Percentiles rank a stretch among this genome's conserved stretches.
phyloP scores from a whole-genome alignment of 2,113 vertebrate species.

The Polyodon spathula region DNA sequence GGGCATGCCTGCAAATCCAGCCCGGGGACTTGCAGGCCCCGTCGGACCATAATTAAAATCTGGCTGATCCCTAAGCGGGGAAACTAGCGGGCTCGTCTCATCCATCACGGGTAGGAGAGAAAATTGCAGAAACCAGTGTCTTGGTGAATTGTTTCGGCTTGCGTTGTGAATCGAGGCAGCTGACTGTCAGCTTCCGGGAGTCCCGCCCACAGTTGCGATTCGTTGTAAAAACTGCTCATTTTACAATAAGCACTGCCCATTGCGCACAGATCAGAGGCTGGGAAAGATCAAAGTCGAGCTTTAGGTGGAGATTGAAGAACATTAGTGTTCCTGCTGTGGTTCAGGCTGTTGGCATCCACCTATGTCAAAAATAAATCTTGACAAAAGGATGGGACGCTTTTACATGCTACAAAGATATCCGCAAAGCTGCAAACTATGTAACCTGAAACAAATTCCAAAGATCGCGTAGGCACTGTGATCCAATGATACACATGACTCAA shows the following conservation, averaged over 20 bases:
- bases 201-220: slow-evolving; percentile 17
- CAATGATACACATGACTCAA: no score
- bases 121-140: slow-evolving; percentile 9
- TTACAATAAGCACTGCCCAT: background rate
- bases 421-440: no score
- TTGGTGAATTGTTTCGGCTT: slow-evolving; percentile 24
- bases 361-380: no score
- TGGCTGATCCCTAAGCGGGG: slow-evolving; percentile 69
- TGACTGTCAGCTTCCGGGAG: slow-evolving; percentile 56
- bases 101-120: slow-evolving; percentile 54
- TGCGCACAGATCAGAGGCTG: background rate
- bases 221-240: background rate
- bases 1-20: slow-evolving; percentile 59
- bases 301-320: no score
- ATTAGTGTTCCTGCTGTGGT: no score
- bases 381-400: no score
- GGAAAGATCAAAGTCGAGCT: no score
- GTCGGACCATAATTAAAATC: slow-evolving; percentile 58
- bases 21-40: slow-evolving; percentile 53
- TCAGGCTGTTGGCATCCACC: no score
- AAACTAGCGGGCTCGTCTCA: slow-evolving; percentile 85
- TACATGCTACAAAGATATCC: no score
- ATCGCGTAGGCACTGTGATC: no score
- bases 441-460: no score
- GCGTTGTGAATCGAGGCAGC: slow-evolving; percentile 43